A percentile compares a stretch with the other conserved stretches of the same genome.
These are phyloP conservation scores for Drosophila burlai DNA, from an alignment of 1,140 invertebrate genomes.

Conservation along the genomic window DNA sequence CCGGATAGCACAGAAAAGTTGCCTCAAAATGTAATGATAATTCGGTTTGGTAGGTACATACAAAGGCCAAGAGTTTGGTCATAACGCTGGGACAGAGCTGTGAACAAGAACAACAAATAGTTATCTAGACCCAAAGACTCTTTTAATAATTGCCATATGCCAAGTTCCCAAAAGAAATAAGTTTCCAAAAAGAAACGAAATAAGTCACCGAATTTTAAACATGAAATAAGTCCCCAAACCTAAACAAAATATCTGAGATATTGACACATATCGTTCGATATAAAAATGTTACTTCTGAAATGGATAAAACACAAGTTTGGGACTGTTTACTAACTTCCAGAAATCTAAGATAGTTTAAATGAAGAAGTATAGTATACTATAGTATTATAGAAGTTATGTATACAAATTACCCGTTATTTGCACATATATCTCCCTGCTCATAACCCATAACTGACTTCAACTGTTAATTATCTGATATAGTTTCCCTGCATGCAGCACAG, in stretches of 20 bases:
- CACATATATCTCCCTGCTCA: background rate
- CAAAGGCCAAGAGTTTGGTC: background rate
- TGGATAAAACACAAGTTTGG: too few species aligned
- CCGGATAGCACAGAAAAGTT: conserved; percentile 13
- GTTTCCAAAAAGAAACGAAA: too few species aligned
- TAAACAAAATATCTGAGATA: too few species aligned
- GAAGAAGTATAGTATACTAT: too few species aligned
- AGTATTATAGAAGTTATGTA: too few species aligned
- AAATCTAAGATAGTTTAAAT: background rate
- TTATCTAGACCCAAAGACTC: background rate
- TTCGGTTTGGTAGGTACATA: conserved; percentile 11
- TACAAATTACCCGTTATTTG: background rate
- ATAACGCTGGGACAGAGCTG: background rate
- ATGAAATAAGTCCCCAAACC: too few species aligned
- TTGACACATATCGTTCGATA: too few species aligned
- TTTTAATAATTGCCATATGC: background rate
- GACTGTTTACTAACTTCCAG: background rate
- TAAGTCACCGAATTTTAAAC: too few species aligned
- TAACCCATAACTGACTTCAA: conserved; percentile 2
- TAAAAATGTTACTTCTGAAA: too few species aligned
- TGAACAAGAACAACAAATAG: background rate
- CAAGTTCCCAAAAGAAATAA: too few species aligned
- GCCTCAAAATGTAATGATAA: conserved; percentile 25
- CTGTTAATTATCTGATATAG: conserved; percentile 27
- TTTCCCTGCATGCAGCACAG: conserved; percentile 15